These are phyloP conservation scores for Borostomias antarcticus DNA, from an alignment of 2,797 vertebrate species.

Conservation along the genomic window DNA sequence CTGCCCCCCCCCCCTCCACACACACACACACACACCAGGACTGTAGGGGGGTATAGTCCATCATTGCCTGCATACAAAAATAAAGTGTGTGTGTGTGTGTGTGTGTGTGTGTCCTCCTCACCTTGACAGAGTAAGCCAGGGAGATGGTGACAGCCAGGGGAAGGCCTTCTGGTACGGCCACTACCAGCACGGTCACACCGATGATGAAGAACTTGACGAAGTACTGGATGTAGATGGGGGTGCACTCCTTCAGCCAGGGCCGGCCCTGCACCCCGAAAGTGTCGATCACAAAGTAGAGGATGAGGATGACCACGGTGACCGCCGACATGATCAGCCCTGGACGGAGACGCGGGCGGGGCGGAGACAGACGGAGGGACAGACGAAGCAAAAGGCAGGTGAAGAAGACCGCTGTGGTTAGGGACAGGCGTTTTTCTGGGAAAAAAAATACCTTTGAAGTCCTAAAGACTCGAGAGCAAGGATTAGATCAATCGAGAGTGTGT, in stretches of 20 bases:
- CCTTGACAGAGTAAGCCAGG: slow-evolving; percentile 96
- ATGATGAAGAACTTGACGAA: slow-evolving; percentile 99
- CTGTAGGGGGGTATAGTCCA: too few species aligned
- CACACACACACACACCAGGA: too few species aligned
- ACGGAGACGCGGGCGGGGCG: background rate
- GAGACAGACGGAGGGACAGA: background rate
- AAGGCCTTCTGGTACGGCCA: slow-evolving; percentile 95
- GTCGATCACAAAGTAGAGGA: slow-evolving; percentile 93
- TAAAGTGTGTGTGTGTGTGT: background rate
- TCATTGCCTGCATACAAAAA: too few species aligned
- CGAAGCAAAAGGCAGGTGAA: too few species aligned
- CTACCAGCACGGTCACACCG: slow-evolving; percentile 93
- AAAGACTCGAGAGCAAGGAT: too few species aligned
- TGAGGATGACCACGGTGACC: slow-evolving; percentile 92
- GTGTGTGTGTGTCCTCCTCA: slow-evolving; percentile 59
- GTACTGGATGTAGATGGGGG: slow-evolving; percentile 95
- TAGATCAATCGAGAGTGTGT: too few species aligned
- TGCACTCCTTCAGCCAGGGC: slow-evolving; percentile 87
- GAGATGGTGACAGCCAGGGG: slow-evolving; percentile 97
- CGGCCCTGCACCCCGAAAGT: slow-evolving; percentile 84
- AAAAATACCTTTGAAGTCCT: too few species aligned
- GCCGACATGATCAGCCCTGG: slow-evolving; percentile 95
- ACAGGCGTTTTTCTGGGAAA: too few species aligned
- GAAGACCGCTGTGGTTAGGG: too few species aligned
- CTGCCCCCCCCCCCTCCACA: too few species aligned